phyloP scores from a whole-genome alignment of 2,888 invertebrate genomes.

The Archips crataeganus region DNA sequence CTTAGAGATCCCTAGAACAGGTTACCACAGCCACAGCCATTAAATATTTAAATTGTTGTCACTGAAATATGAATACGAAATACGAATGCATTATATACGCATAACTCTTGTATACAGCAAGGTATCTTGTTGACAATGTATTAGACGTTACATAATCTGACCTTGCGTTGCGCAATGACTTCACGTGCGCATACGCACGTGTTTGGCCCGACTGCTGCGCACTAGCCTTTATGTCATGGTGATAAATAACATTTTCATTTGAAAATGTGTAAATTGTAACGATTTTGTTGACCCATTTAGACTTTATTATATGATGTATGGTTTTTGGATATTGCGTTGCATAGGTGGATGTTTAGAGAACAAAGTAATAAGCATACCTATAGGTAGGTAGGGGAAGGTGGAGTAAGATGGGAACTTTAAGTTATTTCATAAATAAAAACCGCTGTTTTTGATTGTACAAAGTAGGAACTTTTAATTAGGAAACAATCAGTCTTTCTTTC shows the following conservation, averaged over 20 bases:
- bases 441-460: no score
- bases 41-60: no score
- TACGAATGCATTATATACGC: not conserved
- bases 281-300: not conserved
- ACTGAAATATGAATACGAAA: not conserved
- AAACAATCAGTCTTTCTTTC: no score
- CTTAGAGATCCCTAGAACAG: no score
- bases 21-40: no score
- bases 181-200: conserved; percentile 38
- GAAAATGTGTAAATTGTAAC: not conserved
- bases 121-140: conserved; percentile 14
- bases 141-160: conserved; percentile 16
- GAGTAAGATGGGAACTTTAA: no score
- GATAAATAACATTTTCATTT: not conserved
- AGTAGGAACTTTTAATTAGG: no score
- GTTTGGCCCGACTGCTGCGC: conserved; percentile 1
- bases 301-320: no score
- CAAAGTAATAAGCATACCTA: no score
- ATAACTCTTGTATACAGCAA: not conserved
- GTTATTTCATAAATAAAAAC: no score
- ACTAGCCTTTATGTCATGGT: not conserved
- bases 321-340: not conserved
- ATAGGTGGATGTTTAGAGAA: not conserved
- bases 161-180: conserved; percentile 23
- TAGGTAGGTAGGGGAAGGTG: no score